Conservation (phyloP, 2,113 vertebrate species). For the Scolopax mira region DNA sequence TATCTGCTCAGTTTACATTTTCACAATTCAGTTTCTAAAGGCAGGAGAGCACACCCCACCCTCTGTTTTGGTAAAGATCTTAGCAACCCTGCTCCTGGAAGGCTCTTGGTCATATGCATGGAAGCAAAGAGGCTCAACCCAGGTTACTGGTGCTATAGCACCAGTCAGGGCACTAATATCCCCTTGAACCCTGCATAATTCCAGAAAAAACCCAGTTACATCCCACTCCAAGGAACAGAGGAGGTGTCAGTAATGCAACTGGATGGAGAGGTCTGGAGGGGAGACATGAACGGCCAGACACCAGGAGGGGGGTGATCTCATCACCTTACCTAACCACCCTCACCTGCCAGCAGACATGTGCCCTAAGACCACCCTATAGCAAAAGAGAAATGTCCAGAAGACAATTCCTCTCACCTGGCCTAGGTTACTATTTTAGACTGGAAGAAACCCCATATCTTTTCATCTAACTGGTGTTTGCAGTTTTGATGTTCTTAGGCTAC, state of each 20-base stretch:
- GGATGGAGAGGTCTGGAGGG: neutral
- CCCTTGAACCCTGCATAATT: neutral
- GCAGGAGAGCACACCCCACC: neutral
- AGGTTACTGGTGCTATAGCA: neutral
- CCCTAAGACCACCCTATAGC: neutral
- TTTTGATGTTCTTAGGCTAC: neutral
- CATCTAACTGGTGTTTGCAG: neutral
- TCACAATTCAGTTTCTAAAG: neutral
- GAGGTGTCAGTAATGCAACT: neutral
- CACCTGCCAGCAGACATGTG: accelerated
- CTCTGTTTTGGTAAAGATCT: neutral
- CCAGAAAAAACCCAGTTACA: neutral
- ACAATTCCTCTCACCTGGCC: neutral
- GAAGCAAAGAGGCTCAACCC: neutral
- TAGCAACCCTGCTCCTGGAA: neutral
- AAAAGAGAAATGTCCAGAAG: neutral
- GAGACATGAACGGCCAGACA: neutral
- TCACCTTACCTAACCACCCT: neutral
- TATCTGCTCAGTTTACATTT: neutral
- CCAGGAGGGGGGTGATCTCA: neutral
- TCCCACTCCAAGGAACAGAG: neutral
- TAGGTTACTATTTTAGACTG: neutral
- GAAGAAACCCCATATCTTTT: neutral
- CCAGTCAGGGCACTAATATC: neutral
- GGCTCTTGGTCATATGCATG: neutral